Evolutionary conservation across 1,140 invertebrate genomes (phyloP), one percentile per base, ranked within the genome.

Genomic region (Achroia grisella): DNA sequence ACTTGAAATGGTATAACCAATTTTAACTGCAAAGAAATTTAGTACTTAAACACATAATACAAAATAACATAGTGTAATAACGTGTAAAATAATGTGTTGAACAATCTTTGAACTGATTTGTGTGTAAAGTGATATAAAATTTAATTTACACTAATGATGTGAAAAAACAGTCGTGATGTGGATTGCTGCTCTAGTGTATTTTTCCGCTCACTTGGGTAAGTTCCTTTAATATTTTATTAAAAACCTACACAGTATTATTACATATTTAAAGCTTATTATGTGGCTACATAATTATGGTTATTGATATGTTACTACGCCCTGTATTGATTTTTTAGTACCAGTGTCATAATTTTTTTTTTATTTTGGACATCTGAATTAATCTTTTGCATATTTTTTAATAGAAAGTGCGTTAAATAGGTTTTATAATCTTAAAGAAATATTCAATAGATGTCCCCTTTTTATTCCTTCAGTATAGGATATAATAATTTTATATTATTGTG

Each of bases 151-250:
- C 48, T 63, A 63, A 70, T 66, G 55, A 70, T 70, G 66, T 70
- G 60, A 70, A 66, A 61, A 57, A 47, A 54, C 50, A 55, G 44
- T 48, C 54, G 62, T 62, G 57, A 80, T 80, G 73, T 67, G 71
- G 73, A 53, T 74, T 31, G 52, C 64, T 52, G 64, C 62, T 52
- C 50, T 77, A 50, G 49, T 80, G 58, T 77, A 59, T 61, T 56
- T 77, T 39, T 51, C 75, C 55, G 62, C 55, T 59, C 60, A 66
- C 46, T 55, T 71, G 47, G 76, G 76, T 77, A 56, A 56, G 76
- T 76, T 49, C n/a, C n/a, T 34, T 56, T 11, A 11, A 1, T 10
- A 10, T 10, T n/a, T 8, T 37, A 10, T 39, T 27, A 2, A 11
- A 10, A 2, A 4, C 2, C 17, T 27, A 39, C 0, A 4, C 5